Conservation (phyloP, 2,113 vertebrate species). For the Pseudopodoces humilis region DNA sequence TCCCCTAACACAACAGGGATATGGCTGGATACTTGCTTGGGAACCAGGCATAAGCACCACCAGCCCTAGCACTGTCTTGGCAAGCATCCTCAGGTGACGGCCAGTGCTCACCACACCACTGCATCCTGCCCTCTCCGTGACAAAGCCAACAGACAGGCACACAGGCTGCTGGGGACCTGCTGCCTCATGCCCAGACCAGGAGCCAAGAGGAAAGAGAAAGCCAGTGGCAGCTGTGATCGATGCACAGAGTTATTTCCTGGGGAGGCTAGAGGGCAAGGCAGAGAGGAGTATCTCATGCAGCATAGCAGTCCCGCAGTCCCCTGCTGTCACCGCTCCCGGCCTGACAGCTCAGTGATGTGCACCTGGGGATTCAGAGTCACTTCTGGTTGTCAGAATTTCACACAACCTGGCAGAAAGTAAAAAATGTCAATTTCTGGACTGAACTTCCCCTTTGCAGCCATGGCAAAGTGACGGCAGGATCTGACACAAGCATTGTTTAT, state of each 20-base stretch:
- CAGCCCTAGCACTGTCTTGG: not conserved
- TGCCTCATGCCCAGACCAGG: not conserved
- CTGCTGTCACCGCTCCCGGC: rapidly evolving
- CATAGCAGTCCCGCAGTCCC: not conserved
- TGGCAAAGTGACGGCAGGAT: not conserved
- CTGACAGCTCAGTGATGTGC: not conserved
- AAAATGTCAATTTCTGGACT: not conserved
- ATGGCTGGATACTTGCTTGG: not conserved
- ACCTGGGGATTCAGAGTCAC: not conserved
- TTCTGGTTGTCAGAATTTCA: not conserved
- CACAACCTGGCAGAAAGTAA: not conserved
- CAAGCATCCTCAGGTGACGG: not conserved
- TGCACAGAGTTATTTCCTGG: not conserved
- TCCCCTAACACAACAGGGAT: not conserved
- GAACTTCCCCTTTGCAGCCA: rapidly evolving
- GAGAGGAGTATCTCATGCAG: not conserved
- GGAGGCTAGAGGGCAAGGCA: not conserved
- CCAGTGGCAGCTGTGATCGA: not conserved
- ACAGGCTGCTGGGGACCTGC: rapidly evolving
- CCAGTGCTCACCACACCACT: rapidly evolving
- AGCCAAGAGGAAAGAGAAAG: not conserved
- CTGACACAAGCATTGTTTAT: not conserved
- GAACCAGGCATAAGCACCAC: not conserved
- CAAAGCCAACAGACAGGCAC: rapidly evolving
- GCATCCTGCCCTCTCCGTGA: not conserved